Evolutionary conservation across 2,888 invertebrate species (phyloP).

Genomic region (Oconnorella tubifera): DNA sequence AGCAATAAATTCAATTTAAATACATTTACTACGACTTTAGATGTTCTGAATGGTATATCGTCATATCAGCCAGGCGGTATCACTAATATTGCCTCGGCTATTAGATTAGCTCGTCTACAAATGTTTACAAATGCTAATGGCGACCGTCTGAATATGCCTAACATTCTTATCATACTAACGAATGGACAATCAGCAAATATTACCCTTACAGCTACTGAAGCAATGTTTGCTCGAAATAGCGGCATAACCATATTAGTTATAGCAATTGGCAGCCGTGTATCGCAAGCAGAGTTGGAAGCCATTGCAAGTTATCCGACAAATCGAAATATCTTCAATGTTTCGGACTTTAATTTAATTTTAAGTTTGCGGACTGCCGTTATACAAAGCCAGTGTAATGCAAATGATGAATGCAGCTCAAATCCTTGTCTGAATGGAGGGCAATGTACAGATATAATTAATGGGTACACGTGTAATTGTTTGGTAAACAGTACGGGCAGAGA

Average conservation of each 20-base stretch:
- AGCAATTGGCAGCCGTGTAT: constrained; percentile 19
- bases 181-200: constrained; percentile 5
- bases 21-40: neutral
- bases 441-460: constrained; percentile 23
- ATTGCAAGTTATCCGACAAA: constrained; percentile 26
- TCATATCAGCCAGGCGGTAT: constrained; percentile 6
- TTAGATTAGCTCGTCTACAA: constrained; percentile 2
- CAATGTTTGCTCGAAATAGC: constrained; percentile 24
- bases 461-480: constrained; percentile 13
- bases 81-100: constrained; percentile 2
- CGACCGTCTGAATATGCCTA: constrained; percentile 5
- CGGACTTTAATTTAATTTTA: constrained; percentile 13
- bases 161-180: constrained; percentile 15
- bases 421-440: constrained; percentile 32
- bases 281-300: constrained; percentile 21
- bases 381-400: constrained; percentile 18
- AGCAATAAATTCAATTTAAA: constrained; percentile 5
- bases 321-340: constrained; percentile 27
- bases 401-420: constrained; percentile 25
- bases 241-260: constrained; percentile 26
- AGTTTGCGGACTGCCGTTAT: constrained; percentile 16
- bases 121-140: constrained; percentile 16
- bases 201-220: constrained; percentile 16
- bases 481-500: constrained; percentile 10
- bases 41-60: neutral